These are phyloP conservation scores for Leucophora obtusa DNA, from an alignment of 2,888 invertebrate genomes.

Conservation along the genomic window DNA sequence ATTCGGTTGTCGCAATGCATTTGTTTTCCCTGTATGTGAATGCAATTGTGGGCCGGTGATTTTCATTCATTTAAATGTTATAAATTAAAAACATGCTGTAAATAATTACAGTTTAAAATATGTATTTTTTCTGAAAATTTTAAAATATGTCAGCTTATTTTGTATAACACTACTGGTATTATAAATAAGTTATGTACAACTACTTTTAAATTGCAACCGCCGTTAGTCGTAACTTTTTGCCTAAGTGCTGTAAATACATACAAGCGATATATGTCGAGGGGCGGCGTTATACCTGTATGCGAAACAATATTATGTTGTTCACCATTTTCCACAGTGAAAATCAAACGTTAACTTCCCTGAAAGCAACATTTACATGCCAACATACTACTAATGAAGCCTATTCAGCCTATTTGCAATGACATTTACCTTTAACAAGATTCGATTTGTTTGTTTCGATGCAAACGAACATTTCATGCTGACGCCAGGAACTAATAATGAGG, in stretches of 20 bases:
- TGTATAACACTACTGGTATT: too few relatives aligned
- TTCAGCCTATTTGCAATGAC: constrained; percentile 63
- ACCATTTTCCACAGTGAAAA: constrained; percentile 10
- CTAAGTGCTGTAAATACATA: not conserved
- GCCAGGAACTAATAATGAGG: constrained; percentile 43
- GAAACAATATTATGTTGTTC: constrained; percentile 36
- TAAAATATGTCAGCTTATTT: too few relatives aligned
- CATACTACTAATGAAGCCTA: constrained; percentile 58
- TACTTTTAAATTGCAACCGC: too few relatives aligned
- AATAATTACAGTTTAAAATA: too few relatives aligned
- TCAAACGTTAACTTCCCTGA: constrained; percentile 7
- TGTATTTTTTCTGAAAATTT: too few relatives aligned
- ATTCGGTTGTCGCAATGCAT: too few relatives aligned
- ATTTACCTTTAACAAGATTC: constrained; percentile 62
- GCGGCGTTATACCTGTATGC: constrained; percentile 50
- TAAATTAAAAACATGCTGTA: too few relatives aligned
- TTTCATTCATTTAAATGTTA: too few relatives aligned
- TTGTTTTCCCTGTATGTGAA: too few relatives aligned
- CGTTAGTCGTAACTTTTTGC: too few relatives aligned
- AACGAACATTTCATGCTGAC: constrained; percentile 32
- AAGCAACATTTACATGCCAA: constrained; percentile 48
- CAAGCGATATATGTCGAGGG: constrained; percentile 36
- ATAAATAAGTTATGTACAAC: too few relatives aligned
- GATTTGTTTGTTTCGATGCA: constrained; percentile 53
- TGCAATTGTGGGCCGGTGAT: too few relatives aligned